Evolutionary conservation across 2,888 invertebrate species (phyloP), one percentile per base, ranked within the genome.

Genomic region (Hedya salicella): DNA sequence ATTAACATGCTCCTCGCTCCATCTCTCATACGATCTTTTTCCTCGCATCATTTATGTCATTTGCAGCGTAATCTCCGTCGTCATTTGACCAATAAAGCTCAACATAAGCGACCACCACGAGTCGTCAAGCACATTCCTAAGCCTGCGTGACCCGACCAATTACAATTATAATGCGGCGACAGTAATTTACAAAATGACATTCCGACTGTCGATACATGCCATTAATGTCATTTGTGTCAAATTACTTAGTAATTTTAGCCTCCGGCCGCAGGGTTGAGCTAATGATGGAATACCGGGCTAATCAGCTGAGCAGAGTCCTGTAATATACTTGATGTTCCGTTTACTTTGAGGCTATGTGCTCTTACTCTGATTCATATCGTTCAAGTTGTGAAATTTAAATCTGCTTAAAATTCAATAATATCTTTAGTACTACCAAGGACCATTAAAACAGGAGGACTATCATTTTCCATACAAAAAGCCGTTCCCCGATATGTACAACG

Each of bases 151-250:
- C 75, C 72, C 72, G 71, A 70, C 80, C 84, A 86, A 87, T 87
- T 87, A 87, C 72, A 77, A 72, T 75, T 74, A 80, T 80, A 79
- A 82, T 78, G 80, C 16, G 78, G 75, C 74, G 77, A 75, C 76
- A 65, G 78, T 79, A 86, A 86, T 88, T 86, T 85, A 83, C 83
- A 74, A 87, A 88, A 88, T 87, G 86, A 88, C 87, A 88, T 87
- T 87, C 87, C 84, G 70, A 83, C 81, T 74, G 73, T 75, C 86
- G 78, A 87, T 87, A 86, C 79, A 68, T 81, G 76, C 82, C 76
- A 83, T 84, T 83, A 80, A 80, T 85, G 79, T 86, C 80, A 87
- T 87, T 86, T 85, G 83, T 80, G 80, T 74, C 72, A 78, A 85
- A 87, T 88, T 88, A 86, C 79, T 70, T 72, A 71, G 78, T 76